phyloP scores from a whole-genome alignment of 2,113 vertebrate genomes.

The Dryoscopus gambensis region DNA sequence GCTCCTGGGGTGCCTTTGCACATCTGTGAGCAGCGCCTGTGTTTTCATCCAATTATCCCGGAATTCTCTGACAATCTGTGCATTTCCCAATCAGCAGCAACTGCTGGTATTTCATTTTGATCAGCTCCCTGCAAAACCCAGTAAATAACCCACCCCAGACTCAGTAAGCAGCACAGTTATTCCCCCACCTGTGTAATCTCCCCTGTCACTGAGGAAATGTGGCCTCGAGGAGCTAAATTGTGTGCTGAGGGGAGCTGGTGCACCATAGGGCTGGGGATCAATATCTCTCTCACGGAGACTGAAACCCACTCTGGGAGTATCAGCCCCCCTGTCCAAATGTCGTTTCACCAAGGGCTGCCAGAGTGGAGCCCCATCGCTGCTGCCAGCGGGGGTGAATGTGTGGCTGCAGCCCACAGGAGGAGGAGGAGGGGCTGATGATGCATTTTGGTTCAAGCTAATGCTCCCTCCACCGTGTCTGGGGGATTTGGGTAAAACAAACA shows the following conservation, averaged over 20 bases:
- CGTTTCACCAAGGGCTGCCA: background rate
- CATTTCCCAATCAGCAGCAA: background rate
- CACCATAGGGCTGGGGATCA: background rate
- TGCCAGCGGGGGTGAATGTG: rapidly evolving
- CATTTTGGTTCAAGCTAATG: background rate
- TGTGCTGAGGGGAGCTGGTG: background rate
- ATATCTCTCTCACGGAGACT: background rate
- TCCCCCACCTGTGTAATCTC: background rate
- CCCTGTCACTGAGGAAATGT: background rate
- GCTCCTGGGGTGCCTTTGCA: background rate
- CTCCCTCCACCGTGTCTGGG: background rate
- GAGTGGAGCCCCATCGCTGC: background rate
- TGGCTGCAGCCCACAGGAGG: background rate
- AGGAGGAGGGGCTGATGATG: background rate
- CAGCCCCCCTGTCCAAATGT: background rate
- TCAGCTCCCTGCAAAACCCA: background rate
- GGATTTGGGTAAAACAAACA: background rate
- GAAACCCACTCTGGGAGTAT: background rate
- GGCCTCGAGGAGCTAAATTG: rapidly evolving
- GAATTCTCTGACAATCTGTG: background rate
- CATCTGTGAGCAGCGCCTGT: rapidly evolving
- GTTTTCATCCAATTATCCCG: rapidly evolving
- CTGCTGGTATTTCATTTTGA: background rate
- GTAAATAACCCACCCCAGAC: background rate
- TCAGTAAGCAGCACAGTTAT: background rate